Percentiles rank a stretch among this genome's conserved stretches.
phyloP scores from a whole-genome alignment of 1,140 invertebrate species.

The Papilio xuthus region DNA sequence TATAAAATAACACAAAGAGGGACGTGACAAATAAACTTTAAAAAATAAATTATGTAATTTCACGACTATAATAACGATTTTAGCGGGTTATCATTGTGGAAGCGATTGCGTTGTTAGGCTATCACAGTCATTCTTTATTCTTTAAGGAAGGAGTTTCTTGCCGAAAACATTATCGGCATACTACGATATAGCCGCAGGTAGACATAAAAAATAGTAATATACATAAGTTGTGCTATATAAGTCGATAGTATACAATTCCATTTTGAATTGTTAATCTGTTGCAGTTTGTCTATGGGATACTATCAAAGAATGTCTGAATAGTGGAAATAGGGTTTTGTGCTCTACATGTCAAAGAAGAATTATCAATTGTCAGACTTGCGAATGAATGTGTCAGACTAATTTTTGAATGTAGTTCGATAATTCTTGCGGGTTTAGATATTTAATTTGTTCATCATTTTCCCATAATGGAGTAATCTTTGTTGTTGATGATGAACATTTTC shows the following conservation, averaged over 20 bases:
- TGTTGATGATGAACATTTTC: not conserved
- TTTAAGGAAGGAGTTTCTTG: too few species aligned
- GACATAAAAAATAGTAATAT: too few species aligned
- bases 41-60: too few species aligned
- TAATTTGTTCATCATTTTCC: not conserved
- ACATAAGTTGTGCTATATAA: not conserved
- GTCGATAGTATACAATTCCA: not conserved
- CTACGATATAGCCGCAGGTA: too few species aligned
- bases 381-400: not conserved
- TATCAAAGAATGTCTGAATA: not conserved
- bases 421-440: not conserved
- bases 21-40: too few species aligned
- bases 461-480: not conserved
- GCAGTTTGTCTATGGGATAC: not conserved
- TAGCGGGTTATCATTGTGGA: too few species aligned
- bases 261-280: not conserved
- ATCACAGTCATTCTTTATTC: too few species aligned
- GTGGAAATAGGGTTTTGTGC: too few species aligned
- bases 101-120: too few species aligned
- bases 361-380: not conserved
- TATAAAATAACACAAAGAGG: too few species aligned
- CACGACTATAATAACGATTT: too few species aligned
- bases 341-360: not conserved
- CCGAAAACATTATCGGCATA: too few species aligned
- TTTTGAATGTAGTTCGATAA: conserved; percentile 13